Base-by-base conservation (phyloP, 2,797 vertebrate genomes). In the Hyperoplus immaculatus region DNA sequence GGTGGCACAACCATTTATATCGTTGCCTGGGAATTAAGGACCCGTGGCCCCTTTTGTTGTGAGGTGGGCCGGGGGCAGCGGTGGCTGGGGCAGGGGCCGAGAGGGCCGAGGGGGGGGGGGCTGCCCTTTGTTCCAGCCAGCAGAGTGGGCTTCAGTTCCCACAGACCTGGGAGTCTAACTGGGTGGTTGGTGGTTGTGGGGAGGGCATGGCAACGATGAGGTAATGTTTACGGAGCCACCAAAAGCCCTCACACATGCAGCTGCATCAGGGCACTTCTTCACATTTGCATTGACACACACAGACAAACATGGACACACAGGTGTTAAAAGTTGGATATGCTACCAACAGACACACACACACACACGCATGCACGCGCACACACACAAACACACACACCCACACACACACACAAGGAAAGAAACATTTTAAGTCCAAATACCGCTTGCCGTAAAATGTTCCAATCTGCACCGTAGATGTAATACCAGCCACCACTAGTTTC, bases 11-110 rank as follows among this genome's bases (percentile, higher is more conserved):
- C 96, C 94, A 95, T 97, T 97, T 96, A 96, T 96, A 96, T 96
- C 94, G 95, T 95, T 96, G 96, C 95, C 95, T 96, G 95, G 96
- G 96, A 95, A 96, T 96, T 94, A 94, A 95, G 95, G 96, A 94
- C 94, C 96, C 88, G 88, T 61, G 88, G 93, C 91, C 92, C 94
- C 91, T 96, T 96, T 96, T 97, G 92, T 93, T 89, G 87, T 3
- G 79, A 87, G 90, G 89, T 93, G 96, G 95, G 95, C 95, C 88
- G 86, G 91, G 29, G 88, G 87, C 85, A 87, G 85, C 58, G 10
- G 77, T 83, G 89, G 88, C 92, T 89, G 90, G 92, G 93, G 86
- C 87, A 90, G 93, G 93, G 93, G 93, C 92, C 41, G 74, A 76
- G 89, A 29, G 82, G 75, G 85, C 80, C 2, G 29, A 29, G 75